A percentile compares a stretch with the other conserved stretches of the same genome.
Evolutionary conservation across 2,888 invertebrate species (phyloP).

Genomic region (Orgyia antiqua): DNA sequence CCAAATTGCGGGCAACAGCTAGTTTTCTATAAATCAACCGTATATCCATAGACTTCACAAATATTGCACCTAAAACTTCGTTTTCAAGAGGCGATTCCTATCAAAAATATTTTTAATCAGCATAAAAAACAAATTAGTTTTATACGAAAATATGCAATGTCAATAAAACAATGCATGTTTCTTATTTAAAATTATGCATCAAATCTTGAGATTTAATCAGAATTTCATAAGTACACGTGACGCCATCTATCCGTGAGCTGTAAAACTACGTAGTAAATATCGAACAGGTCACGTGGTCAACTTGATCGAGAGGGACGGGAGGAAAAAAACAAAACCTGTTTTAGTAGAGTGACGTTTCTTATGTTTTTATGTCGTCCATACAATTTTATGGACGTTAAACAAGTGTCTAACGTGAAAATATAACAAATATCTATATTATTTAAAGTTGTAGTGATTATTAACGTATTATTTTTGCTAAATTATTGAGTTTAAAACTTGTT

Average conservation of each 20-base stretch:
- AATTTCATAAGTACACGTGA: conserved; percentile 10
- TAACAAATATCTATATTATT: conserved; percentile 14
- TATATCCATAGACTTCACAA: no score
- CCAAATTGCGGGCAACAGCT: no score
- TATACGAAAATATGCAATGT: conserved; percentile 30
- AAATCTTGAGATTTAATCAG: no score
- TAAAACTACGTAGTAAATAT: conserved; percentile 33
- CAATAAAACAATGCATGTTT: conserved; percentile 55
- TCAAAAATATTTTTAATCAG: conserved; percentile 39
- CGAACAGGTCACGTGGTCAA: conserved; percentile 51
- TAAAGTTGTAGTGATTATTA: no score
- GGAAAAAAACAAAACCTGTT: conserved; percentile 60
- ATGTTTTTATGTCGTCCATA: conserved; percentile 61
- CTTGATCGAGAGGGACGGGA: conserved; percentile 29
- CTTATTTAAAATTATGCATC: conserved; percentile 32
- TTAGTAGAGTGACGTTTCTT: conserved; percentile 61
- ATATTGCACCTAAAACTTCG: no score
- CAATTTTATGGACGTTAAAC: conserved; percentile 22
- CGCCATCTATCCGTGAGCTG: conserved; percentile 44
- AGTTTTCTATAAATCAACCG: no score
- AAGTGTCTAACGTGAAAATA: conserved; percentile 22
- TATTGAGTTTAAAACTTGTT: no score
- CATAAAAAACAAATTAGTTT: conserved; percentile 49
- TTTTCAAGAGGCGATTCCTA: conserved; percentile 5
- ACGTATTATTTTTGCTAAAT: no score